These are phyloP conservation scores for Babylonia areolata DNA, from an alignment of 1,140 invertebrate species.

Conservation along the genomic window DNA sequence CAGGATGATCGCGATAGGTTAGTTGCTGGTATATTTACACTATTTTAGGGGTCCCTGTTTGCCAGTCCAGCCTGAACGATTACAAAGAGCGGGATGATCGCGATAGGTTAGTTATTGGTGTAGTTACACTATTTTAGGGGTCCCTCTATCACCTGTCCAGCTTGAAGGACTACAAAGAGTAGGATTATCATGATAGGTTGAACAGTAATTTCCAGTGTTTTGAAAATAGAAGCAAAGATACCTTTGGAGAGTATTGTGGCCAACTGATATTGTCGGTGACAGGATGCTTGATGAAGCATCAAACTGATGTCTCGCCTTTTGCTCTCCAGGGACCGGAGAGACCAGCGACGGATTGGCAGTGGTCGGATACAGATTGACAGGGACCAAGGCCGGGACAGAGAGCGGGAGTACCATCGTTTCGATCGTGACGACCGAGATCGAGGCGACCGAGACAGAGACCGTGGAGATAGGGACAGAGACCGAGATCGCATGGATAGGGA, in stretches of 20 bases:
- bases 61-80: constrained; percentile 56
- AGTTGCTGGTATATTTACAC: background rate
- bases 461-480: constrained; percentile 43
- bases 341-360: constrained; percentile 81
- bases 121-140: background rate
- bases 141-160: constrained; percentile 56
- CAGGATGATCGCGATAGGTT: constrained; percentile 55
- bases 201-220: no score
- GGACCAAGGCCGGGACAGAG: constrained; percentile 78
- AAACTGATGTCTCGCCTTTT: background rate
- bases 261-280: no score
- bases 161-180: constrained; percentile 54
- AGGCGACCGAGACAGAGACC: constrained; percentile 40
- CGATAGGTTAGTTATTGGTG: constrained; percentile 46
- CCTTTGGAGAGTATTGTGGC: no score
- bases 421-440: constrained; percentile 63
- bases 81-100: constrained; percentile 55
- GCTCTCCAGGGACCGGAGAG: constrained; percentile 47
- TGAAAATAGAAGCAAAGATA: no score
- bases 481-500: constrained; percentile 42
- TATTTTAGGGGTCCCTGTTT: constrained; percentile 36
- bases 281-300: no score
- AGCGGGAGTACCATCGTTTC: constrained; percentile 58
- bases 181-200: constrained; percentile 56
- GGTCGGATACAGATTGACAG: constrained; percentile 85